phyloP scores from a whole-genome alignment of 2,113 vertebrate genomes.

The Ameiurus melas region DNA sequence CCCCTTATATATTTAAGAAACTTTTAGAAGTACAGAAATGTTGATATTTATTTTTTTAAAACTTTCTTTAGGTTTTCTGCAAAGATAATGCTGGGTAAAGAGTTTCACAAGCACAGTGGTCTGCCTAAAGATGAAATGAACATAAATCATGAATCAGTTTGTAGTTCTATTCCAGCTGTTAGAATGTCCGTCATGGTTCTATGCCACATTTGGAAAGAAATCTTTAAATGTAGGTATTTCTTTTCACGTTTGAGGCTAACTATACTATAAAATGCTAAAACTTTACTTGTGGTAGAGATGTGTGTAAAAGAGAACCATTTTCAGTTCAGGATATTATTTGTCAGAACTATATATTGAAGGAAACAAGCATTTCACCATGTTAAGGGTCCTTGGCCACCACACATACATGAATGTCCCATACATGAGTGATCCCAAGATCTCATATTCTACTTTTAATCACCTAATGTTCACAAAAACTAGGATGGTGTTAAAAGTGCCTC shows the following conservation, averaged over 20 bases:
- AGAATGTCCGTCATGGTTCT: too few relatives aligned
- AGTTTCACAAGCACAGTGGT: neutral
- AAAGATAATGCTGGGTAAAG: neutral
- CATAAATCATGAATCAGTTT: neutral
- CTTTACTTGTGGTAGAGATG: too few relatives aligned
- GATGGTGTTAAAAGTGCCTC: neutral
- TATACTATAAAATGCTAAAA: too few relatives aligned
- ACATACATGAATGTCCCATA: neutral
- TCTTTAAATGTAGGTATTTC: too few relatives aligned
- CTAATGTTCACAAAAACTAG: neutral
- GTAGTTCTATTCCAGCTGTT: too few relatives aligned
- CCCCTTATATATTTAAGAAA: neutral
- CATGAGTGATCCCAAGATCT: neutral
- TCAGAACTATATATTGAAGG: neutral
- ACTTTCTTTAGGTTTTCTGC: neutral
- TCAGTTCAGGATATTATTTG: neutral
- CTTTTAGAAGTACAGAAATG: neutral
- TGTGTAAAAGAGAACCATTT: too few relatives aligned
- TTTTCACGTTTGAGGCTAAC: too few relatives aligned
- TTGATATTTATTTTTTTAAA: neutral
- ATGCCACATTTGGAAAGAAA: too few relatives aligned
- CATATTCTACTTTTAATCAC: neutral
- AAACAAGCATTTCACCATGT: neutral
- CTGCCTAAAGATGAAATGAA: neutral
- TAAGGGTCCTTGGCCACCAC: neutral